Base-by-base conservation (phyloP, 2,797 vertebrate species). In the Coranthus polyacanthus region DNA sequence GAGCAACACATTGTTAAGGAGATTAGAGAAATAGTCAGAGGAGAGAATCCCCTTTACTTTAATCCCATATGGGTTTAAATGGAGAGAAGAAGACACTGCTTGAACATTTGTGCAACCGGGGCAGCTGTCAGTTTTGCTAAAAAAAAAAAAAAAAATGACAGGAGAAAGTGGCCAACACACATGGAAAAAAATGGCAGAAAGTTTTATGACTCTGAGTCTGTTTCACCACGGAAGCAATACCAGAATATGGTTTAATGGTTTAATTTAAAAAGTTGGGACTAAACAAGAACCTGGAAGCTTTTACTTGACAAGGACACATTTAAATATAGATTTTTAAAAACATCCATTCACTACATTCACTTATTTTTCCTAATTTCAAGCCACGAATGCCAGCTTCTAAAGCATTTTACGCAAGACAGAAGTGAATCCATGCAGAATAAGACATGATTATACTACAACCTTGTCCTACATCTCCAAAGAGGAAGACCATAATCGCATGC, bases 1-100 rank as follows among this genome's bases (percentile, higher is more conserved):
- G 51, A 82, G 81, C 78, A 78, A 84, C 69, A 79, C 76, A 88
- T 86, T 88, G 81, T 83, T 82, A 82, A 92, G 80, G 81, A 90
- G 88, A 92, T 92, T 92, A 90, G 46, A 77, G 79, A 75, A 86
- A 86, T 74, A 86, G 84, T 87, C 78, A 69, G 78, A 79, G 75
- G 74, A 87, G 75, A 87, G 80, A 89, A 88, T 87, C 81, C 85
- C 65, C 72, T 90, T 88, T 84, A 81, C 89, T 90, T 90, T 90
- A 91, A 91, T 91, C 85, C 86, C 72, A 72, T 78, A 87, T 77
- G 82, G 74, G 65, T 84, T 88, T 75, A 84, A 88, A 88, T 75
- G 54, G 63, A 80, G 47, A 68, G 44, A 55, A 68, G 64, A 51
- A 61, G 73, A 77, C 47, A 46, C 55, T 34, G 79, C 77, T 74